A percentile compares a stretch with the other conserved stretches of the same genome.
Conservation (phyloP, 2,888 invertebrate genomes). For the Leptinotarsa peninsularis region DNA sequence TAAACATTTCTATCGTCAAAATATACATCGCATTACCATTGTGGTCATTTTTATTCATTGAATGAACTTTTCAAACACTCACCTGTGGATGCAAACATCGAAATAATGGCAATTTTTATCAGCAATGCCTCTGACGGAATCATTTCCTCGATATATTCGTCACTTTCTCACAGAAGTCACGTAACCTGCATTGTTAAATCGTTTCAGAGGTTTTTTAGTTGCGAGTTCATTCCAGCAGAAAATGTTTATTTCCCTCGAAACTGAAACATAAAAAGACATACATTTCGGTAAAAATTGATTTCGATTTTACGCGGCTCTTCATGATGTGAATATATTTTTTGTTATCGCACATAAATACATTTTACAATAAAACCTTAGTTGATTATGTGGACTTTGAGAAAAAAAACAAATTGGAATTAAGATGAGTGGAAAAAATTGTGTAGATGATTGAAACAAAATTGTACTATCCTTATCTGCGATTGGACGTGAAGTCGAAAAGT, state of each 20-base stretch:
- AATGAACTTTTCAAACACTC: slow-evolving; percentile 36
- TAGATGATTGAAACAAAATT: no score
- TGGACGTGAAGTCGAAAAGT: no score
- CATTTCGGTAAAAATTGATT: not conserved
- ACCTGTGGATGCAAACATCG: slow-evolving; percentile 57
- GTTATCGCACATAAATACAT: no score
- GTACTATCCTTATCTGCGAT: no score
- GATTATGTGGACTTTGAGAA: no score
- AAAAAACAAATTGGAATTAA: no score
- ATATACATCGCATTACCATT: no score
- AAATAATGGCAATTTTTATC: slow-evolving; percentile 53
- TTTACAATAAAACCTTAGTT: no score
- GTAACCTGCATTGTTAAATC: slow-evolving; percentile 5
- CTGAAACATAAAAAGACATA: slow-evolving; percentile 4
- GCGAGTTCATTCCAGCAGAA: slow-evolving; percentile 3
- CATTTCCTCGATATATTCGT: slow-evolving; percentile 44
- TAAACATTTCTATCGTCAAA: no score
- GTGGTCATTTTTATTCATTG: not conserved
- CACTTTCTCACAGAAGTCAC: not conserved
- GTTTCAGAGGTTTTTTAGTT: not conserved
- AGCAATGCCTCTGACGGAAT: slow-evolving; percentile 53
- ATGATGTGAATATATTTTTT: no score
- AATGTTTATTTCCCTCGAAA: not conserved
- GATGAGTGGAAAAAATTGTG: no score
- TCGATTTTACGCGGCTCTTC: no score